Evolutionary conservation across 2,888 invertebrate species (phyloP), one percentile per base, ranked within the genome.

Genomic region (Zygaena filipendulae): DNA sequence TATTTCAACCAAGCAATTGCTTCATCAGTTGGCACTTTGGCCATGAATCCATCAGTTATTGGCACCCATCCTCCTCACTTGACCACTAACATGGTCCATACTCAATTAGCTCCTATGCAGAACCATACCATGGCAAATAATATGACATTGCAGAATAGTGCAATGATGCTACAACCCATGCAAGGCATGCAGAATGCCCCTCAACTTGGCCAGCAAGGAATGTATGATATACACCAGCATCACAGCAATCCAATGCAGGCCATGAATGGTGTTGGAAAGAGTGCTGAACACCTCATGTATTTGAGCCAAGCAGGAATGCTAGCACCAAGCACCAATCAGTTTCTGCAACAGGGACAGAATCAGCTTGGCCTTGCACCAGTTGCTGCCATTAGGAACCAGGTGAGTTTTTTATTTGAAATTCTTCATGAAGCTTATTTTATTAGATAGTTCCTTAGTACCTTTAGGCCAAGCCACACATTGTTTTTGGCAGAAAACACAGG

Each of bases 341-440:
- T 80, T 43, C 60, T 83, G 40, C 86, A 85, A 45, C 84, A 85
- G 60, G 83, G 84, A 39, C 87, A 85, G 62, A 85, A 70, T 54
- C 84, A 82, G 39, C 77, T 75, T 53, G 84, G 72, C 47, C 71
- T 62, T 52, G 75, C 66, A 63, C 81, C 67, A 40, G 74, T 74
- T 22, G 67, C 75, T 35, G 62, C 77, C 31, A 72, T 81, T 30
- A 60, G 77, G 49, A 80, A 74, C 46, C 80, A 77, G 67, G 80
- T 81, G 53, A 70, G 59, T 46, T 29, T 23, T 25, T n/a, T n/a
- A n/a, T n/a, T 33, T 38, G 9, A 33, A 29, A 9, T 29, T 29
- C n/a, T 11, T 10, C 10, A 26, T 26, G 8, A 16, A 13, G 11
- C 14, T 13, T 18, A 11, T 14, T 23, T 11, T 13, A 13, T 4